Base-by-base conservation (phyloP, 2,888 invertebrate genomes). In the Caenorhabditis becei region DNA sequence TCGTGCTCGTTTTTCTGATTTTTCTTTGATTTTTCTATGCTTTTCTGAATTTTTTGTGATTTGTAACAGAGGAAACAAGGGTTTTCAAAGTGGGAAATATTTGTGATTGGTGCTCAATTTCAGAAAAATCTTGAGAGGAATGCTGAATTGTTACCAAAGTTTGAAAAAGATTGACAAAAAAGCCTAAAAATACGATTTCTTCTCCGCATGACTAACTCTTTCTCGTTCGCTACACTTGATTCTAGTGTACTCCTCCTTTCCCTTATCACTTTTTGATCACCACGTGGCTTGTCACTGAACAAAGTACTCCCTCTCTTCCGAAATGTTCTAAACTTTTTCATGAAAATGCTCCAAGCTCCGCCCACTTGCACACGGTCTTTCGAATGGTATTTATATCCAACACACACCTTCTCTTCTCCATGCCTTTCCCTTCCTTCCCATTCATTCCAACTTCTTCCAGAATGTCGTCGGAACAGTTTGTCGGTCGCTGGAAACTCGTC, bases 401-500 rank as follows among this genome's bases (percentile, higher is more conserved):
- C 58, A 7, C 5, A 7, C 28, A 4, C 58, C 8, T 26, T 58
- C 32, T 37, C 14, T 20, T 47, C 49, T 63, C 49, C 23, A 8
- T 37, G 2, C 37, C 35, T 7, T 53, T 51, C n/a, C 28, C 16
- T 14, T 23, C 23, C 20, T 23, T 23, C 20, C 14, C 16, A 14
- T 23, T 32, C 3, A 41, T 35, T 51, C 41, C 3, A 14, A 10
- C 44, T 18, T n/a, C 20, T 54, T 61, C 37, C 58, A 65, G 65
- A 77, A 72, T 69, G 51, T 32, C 66, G 24, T 66, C 77, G 56
- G 77, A 70, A 41, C 62, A 66, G 44, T 82, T 87, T 70, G 71
- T 72, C n/a, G 87, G 86, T 28, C 72, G 80, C 23, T 87, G 83
- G 83, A 77, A 75, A 56, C 80, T 82, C 28, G 83, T 70, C 32